Conservation (phyloP, 2,113 vertebrate species). For the Okapia johnstoni region DNA sequence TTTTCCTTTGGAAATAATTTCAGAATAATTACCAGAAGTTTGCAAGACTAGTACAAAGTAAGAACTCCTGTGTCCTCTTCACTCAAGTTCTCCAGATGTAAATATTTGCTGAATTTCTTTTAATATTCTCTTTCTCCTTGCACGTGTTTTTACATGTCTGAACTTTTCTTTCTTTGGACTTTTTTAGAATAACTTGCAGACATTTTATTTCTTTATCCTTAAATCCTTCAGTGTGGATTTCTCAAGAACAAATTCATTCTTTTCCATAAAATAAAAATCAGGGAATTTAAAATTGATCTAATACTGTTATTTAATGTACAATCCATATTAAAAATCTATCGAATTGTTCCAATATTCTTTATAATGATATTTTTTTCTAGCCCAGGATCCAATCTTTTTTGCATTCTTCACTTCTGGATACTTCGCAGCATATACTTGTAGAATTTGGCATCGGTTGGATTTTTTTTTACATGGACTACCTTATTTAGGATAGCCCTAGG, state of each 20-base stretch:
- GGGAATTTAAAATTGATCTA: background rate
- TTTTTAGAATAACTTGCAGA: background rate
- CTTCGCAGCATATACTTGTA: background rate
- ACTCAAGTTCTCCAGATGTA: background rate
- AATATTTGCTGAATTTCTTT: background rate
- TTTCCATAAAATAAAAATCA: background rate
- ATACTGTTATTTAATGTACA: background rate
- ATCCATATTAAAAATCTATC: background rate
- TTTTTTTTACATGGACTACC: background rate
- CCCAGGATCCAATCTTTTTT: background rate
- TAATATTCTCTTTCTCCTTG: background rate
- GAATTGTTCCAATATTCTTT: background rate
- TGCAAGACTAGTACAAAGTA: background rate
- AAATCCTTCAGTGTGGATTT: background rate
- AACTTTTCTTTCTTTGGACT: background rate
- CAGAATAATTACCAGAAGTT: background rate
- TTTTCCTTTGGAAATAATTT: slow-evolving; percentile 33
- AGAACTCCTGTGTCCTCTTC: background rate
- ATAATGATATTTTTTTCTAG: background rate
- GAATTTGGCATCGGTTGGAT: background rate
- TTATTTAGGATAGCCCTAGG: background rate
- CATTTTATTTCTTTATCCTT: background rate
- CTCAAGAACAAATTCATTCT: background rate
- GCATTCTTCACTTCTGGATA: background rate
- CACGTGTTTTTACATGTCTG: background rate